Evolutionary conservation across 2,888 invertebrate genomes (phyloP), one percentile per base, ranked within the genome.

Genomic region (Chrysomela aeneicollis): DNA sequence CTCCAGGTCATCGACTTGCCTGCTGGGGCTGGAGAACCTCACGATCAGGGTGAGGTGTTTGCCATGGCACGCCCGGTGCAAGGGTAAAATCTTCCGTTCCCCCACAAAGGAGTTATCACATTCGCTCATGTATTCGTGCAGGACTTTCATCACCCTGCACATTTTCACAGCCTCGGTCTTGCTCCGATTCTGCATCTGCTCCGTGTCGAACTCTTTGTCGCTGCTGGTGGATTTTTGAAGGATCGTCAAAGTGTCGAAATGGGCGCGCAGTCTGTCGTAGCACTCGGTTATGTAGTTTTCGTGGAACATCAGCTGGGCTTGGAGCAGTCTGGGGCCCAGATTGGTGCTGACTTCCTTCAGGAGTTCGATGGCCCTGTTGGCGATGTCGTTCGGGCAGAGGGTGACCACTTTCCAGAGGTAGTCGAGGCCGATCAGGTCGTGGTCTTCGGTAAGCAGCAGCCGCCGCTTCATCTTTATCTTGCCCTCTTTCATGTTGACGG

Each of bases 91-190:
- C 78, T 92, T 91, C 71, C 98, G 86, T 81, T 98, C 97, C 42
- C 93, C 93, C 54, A 91, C 88, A 83, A 92, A 95, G 71, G 90
- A 90, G 75, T 90, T 90, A 86, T 97, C 97, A 85, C 97, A 97
- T 84, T 97, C 97, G 76, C 92, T 92, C 69, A 98, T 90, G 82
- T 98, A 98, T 84, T 97, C 97, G 81, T 94, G 93, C 78, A 98
- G 87, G 78, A 97, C 96, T 84, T 94, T 93, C 83, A 98, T 89
- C 61, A 98, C 93, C 73, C 97, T 89, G 82, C 94, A 94, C 92
- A 97, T 95, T 82, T 93, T 90, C 66, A 91, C 89, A 5, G 92
- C 91, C 81, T 93, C 93, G 63, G 86, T 84, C 74, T 85, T 82
- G 61, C 90, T 86, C 68, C 87, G 83, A 69, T 77, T 79, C 69